A percentile compares a stretch with the other conserved stretches of the same genome.
Evolutionary conservation across 2,113 vertebrate species (phyloP).

Genomic region (Triplophysa rosa): DNA sequence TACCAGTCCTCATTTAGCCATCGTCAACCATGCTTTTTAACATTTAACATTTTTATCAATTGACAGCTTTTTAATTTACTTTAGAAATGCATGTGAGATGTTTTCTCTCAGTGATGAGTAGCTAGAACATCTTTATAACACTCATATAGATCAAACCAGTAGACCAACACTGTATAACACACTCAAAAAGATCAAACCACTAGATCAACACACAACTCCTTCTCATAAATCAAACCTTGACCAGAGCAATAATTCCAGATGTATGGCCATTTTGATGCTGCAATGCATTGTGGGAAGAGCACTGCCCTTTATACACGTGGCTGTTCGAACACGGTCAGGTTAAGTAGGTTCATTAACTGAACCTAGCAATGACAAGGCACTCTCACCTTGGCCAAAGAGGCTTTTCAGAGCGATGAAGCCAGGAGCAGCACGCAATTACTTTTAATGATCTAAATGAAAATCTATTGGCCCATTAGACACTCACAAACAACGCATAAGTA

Average conservation of each 20-base stretch:
- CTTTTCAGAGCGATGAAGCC: constrained; percentile 21
- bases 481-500: background rate
- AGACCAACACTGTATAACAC: no score
- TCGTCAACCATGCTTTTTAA: background rate
- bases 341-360: constrained; percentile 43
- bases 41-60: no score
- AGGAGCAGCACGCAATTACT: background rate
- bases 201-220: no score
- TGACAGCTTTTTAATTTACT: no score
- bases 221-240: no score
- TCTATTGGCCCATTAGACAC: background rate
- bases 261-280: constrained; percentile 7
- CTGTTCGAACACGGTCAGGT: constrained; percentile 39
- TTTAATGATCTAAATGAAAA: background rate
- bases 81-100: no score
- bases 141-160: no score
- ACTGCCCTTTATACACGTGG: constrained; percentile 16
- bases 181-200: no score
- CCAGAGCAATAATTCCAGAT: background rate
- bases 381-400: constrained; percentile 29
- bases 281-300: constrained; percentile 4
- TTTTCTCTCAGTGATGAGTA: no score
- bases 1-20: no score
- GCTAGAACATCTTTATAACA: no score
- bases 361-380: background rate